Base-by-base conservation (phyloP, 2,797 vertebrate genomes). In the Acanthornis magna region DNA sequence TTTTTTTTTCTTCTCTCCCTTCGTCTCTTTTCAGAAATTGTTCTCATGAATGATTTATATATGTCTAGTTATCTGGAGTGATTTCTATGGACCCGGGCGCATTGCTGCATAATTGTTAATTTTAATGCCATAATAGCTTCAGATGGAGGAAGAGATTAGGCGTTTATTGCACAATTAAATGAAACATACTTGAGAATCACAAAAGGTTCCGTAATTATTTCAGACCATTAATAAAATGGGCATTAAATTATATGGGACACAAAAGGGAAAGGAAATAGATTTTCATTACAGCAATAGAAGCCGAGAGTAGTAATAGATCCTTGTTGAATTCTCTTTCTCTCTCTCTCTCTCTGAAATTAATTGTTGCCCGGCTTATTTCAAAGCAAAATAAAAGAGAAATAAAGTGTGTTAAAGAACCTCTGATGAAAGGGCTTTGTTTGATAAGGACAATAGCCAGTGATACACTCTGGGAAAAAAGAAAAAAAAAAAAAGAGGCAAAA, bases 101-200 rank as follows among this genome's bases (percentile, higher is more conserved):
- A 99, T 99, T 99, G 99, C 99, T 99, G 98, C 98, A 98, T 99
- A 99, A 99, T 99, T 99, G 99, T 99, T 99, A 99, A 99, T 99
- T 99, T 99, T 99, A 99, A 99, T 99, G 99, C 99, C 98, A 99
- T 99, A 99, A 99, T 99, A 99, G 99, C 99, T 99, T 99, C 98
- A 99, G 99, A 99, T 99, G 99, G 99, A 99, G 98, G 98, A 98
- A 98, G 98, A 98, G 99, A 99, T 99, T 99, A 99, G 99, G 99
- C 99, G 99, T 99, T 99, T 99, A 99, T 99, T 99, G 99, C 99
- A 99, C 99, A 99, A 99, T 99, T 99, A 99, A 99, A 99, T 99
- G 99, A 99, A 99, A 99, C 99, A 99, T 99, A 99, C 99, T 99
- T 99, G 99, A 99, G 98, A 99, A 99, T 99, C 99, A 99, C 99